These are phyloP conservation scores for Sitobion miscanthi DNA, from an alignment of 1,140 invertebrate species.

Conservation along the genomic window DNA sequence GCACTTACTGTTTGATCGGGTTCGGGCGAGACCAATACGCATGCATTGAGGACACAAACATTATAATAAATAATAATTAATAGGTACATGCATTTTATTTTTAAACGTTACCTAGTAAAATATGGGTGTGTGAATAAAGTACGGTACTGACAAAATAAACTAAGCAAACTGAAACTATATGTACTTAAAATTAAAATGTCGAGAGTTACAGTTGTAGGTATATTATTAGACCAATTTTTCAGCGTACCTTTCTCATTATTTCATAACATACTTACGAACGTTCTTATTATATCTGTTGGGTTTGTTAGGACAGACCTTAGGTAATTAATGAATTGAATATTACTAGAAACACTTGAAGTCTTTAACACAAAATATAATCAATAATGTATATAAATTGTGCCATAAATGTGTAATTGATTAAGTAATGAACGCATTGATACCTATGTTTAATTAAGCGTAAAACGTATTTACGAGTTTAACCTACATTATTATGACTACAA, in stretches of 20 bases:
- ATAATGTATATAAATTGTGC: background rate
- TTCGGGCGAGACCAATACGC: slow-evolving; percentile 20
- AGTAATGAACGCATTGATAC: background rate
- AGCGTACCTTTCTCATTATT: background rate
- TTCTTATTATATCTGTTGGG: background rate
- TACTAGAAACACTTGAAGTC: background rate
- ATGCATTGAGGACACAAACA: background rate
- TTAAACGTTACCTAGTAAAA: background rate
- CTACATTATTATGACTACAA: background rate
- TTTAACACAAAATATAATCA: background rate
- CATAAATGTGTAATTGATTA: background rate
- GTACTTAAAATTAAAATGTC: background rate
- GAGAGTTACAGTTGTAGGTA: background rate
- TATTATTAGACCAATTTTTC: background rate
- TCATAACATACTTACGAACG: background rate
- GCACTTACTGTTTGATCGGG: slow-evolving; percentile 48
- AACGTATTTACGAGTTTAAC: background rate
- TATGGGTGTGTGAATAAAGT: no score
- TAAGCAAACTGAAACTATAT: background rate
- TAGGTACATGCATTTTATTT: slow-evolving; percentile 16
- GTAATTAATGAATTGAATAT: background rate
- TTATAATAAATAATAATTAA: background rate
- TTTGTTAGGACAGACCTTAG: background rate
- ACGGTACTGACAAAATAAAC: background rate
- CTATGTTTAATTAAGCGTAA: background rate